Conservation (phyloP, 2,888 invertebrate genomes). For the Heliconius ismenius region DNA sequence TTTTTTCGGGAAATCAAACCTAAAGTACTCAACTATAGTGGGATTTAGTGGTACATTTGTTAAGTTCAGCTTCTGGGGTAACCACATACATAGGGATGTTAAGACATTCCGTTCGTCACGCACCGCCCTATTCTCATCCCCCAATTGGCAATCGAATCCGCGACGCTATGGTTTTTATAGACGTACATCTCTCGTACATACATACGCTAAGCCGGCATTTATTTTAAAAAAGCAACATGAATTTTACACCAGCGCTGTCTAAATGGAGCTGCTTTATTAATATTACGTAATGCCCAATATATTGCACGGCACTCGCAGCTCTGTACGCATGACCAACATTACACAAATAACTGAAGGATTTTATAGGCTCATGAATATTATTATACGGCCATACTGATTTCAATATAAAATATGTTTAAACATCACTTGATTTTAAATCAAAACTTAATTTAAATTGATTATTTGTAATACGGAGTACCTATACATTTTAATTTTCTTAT, state of each 20-base stretch:
- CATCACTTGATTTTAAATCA: background rate
- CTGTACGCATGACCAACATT: slow-evolving; percentile 25
- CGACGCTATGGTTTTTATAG: too few relatives aligned
- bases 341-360: slow-evolving; percentile 22
- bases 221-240: background rate
- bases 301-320: slow-evolving; percentile 15
- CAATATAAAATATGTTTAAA: background rate
- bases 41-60: background rate
- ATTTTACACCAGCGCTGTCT: background rate
- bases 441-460: background rate
- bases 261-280: slow-evolving; percentile 26
- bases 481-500: background rate
- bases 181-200: background rate
- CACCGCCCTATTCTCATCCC: too few relatives aligned
- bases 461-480: background rate
- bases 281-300: slow-evolving; percentile 26
- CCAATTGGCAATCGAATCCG: too few relatives aligned
- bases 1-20: background rate
- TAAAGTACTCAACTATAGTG: background rate
- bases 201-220: background rate
- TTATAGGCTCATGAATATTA: slow-evolving; percentile 21
- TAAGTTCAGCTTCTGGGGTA: too few relatives aligned
- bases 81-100: too few relatives aligned
- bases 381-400: slow-evolving; percentile 10
- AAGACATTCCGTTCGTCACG: too few relatives aligned